Evolutionary conservation across 2,888 invertebrate genomes (phyloP).

Genomic region (Drosophila trichaetosa): DNA sequence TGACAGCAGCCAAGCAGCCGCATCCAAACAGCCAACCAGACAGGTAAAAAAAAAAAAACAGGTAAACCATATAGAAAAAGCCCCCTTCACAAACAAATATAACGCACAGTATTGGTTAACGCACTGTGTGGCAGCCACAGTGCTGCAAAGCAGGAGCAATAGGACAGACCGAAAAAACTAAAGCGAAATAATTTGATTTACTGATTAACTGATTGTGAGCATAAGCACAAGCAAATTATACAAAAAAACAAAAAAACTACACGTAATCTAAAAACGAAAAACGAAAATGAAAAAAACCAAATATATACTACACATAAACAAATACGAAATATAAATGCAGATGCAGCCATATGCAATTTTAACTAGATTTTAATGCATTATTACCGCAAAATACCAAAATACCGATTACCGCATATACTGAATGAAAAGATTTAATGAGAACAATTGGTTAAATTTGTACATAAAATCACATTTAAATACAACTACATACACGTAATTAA

Average conservation of each 20-base stretch:
- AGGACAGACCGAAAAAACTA: slow-evolving; percentile 40
- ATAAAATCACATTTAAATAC: slow-evolving; percentile 67
- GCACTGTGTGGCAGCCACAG: slow-evolving; percentile 36
- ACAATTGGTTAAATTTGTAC: slow-evolving; percentile 73
- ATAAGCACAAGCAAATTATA: slow-evolving; percentile 44
- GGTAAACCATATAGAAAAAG: slow-evolving; percentile 25
- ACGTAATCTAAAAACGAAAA: slow-evolving; percentile 41
- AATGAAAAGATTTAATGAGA: slow-evolving; percentile 42
- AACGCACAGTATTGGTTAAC: slow-evolving; percentile 43
- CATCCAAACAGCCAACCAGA: slow-evolving; percentile 43
- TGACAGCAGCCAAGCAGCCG: slow-evolving; percentile 17
- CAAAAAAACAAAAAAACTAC: slow-evolving; percentile 18
- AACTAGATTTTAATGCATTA: slow-evolving; percentile 80
- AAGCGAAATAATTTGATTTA: slow-evolving; percentile 54
- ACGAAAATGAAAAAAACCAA: slow-evolving; percentile 26
- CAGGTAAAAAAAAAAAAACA: slow-evolving; percentile 34
- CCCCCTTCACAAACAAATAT: slow-evolving; percentile 6
- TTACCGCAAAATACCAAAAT: slow-evolving; percentile 70
- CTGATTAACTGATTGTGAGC: slow-evolving; percentile 59
- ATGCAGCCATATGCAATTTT: slow-evolving; percentile 79
- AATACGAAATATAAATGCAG: slow-evolving; percentile 72
- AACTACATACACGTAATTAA: slow-evolving; percentile 76
- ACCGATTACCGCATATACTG: slow-evolving; percentile 66
- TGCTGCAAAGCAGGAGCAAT: slow-evolving; percentile 32
- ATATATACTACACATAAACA: slow-evolving; percentile 64